Base-by-base conservation (phyloP, 2,888 invertebrate species). In the Drosophila antonietae region DNA sequence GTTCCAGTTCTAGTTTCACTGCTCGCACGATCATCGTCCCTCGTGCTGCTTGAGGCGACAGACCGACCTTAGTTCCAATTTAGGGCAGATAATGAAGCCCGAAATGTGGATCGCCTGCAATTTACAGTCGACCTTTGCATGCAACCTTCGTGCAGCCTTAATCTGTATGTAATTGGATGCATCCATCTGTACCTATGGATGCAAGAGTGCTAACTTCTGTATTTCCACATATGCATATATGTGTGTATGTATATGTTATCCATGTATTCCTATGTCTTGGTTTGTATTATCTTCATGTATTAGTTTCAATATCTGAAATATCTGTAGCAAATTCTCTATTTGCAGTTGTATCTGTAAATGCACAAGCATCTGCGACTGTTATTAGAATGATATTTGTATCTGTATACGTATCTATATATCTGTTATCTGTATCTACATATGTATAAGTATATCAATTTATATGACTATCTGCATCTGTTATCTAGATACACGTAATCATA, bases 111-210 rank as follows among this genome's bases (percentile, higher is more conserved):
- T 14, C 31, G 12, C 49, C 7, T 3, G 51, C 18, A 51, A 51
- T 51, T 51, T 51, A 14, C 51, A 51, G 51, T 20, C 8, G 51
- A 33, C 51, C 51, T 51, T 51, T 20, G 33, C 20, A 35, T 51
- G 51, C 51, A 33, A 14, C 18, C 51, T 35, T 12, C 18, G 8
- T 18, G 51, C 9, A 14, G 33, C 51, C 51, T 33, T 14, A 18
- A 51, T 12, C 18, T 33, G 18, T 49, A 28, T 20, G 20, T n/a
- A 28, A 15, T 9, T 23, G 47, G 47, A 9, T 49, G 44, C 14
- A 20, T 2, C 12, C 14, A 20, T 2, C 12, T 35, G 35, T 28
- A 28, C 6, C 28, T 28, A 28, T 28, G 28, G 28, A 5, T 28
- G 28, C 28, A 2, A 23, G 23, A 23, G 23, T 23, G 23, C 2